These are phyloP conservation scores for Platycnemis pennipes DNA, from an alignment of 2,888 invertebrate genomes.

Conservation along the genomic window DNA sequence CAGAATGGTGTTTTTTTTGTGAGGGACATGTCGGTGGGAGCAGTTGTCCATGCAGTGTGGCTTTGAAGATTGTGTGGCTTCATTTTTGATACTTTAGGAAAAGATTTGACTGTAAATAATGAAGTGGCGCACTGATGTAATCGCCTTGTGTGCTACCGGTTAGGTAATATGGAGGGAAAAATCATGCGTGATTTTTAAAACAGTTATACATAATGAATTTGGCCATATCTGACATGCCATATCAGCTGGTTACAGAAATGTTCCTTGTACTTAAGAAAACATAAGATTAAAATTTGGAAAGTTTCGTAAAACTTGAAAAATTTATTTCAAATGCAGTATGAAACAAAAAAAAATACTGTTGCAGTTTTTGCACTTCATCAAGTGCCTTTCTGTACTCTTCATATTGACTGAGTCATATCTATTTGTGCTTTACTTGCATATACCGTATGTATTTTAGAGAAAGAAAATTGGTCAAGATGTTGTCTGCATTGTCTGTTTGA, in stretches of 20 bases:
- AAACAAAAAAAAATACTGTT: conserved; percentile 67
- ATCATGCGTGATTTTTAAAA: conserved; percentile 45
- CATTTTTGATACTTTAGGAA: conserved; percentile 59
- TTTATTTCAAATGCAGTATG: conserved; percentile 64
- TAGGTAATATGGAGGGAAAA: conserved; percentile 38
- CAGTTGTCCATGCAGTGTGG: conserved; percentile 52
- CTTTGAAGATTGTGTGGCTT: conserved; percentile 52
- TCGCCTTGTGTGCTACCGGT: conserved; percentile 42
- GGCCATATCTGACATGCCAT: conserved; percentile 70
- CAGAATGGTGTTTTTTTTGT: conserved; percentile 27
- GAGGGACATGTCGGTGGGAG: conserved; percentile 42
- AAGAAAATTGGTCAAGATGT: conserved; percentile 66
- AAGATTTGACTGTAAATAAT: conserved; percentile 41
- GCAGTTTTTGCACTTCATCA: conserved; percentile 69
- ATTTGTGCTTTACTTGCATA: conserved; percentile 68
- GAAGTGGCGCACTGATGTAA: conserved; percentile 43
- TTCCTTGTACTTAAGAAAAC: conserved; percentile 61
- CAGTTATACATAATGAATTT: conserved; percentile 53
- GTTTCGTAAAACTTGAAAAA: conserved; percentile 50
- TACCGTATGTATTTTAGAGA: conserved; percentile 59
- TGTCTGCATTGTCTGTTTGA: conserved; percentile 66
- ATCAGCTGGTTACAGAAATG: conserved; percentile 68
- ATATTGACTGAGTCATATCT: conserved; percentile 70
- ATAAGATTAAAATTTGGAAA: conserved; percentile 61
- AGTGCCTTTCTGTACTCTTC: conserved; percentile 69